A percentile compares a stretch with the other conserved stretches of the same genome.
Evolutionary conservation across 2,113 vertebrate species (phyloP).

Genomic region (Cyphomyrus plagiostoma): DNA sequence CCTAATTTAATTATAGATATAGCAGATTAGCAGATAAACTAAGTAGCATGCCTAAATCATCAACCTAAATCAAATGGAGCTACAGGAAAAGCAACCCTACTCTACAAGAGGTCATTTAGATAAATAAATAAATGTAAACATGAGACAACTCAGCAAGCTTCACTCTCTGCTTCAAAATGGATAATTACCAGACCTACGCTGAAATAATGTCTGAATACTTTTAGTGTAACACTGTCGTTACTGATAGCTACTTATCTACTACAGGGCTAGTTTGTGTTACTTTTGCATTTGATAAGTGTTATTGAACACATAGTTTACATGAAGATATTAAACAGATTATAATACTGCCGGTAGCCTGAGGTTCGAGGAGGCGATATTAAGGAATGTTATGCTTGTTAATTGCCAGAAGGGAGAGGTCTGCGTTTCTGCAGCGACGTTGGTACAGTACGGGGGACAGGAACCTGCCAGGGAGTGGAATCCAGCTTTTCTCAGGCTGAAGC

Average conservation of each 20-base stretch:
- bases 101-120: neutral
- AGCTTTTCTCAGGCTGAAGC: neutral
- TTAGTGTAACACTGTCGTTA: neutral
- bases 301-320: neutral
- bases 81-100: neutral
- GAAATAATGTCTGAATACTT: neutral
- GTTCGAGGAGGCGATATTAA: neutral
- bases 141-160: neutral
- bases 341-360: neutral
- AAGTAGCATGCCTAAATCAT: too few species aligned
- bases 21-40: neutral
- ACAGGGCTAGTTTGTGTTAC: neutral
- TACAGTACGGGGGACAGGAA: neutral
- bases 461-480: neutral
- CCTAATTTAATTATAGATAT: neutral
- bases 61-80: neutral
- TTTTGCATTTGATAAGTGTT: neutral
- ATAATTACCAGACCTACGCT: neutral
- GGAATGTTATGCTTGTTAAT: neutral
- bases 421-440: neutral
- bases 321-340: neutral
- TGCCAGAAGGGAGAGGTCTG: neutral
- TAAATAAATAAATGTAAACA: neutral
- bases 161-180: neutral
- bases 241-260: neutral